Evolutionary conservation across 64 coral and sea anemone genomes (phyloP), one percentile per base, ranked within the genome.

Genomic region (Montipora cactus): DNA sequence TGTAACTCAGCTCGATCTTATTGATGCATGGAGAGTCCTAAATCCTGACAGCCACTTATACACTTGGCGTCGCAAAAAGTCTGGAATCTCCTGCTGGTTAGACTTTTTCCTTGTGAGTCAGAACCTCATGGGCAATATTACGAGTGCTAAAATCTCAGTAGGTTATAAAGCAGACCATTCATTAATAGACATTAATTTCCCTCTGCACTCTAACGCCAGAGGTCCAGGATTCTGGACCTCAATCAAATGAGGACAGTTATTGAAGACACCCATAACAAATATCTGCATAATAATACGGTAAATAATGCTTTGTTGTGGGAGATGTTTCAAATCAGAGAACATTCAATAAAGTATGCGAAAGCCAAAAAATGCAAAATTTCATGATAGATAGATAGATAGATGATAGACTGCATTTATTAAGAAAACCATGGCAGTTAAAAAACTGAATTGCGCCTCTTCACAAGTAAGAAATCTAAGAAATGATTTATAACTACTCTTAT

Each of bases 51-150:
- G 0, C 0, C n/a, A 4, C 5, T 78, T 74, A 90, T 90, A 90
- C 10, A 90, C 88, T 16, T 90, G 88, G 88, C 75, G 57, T 7
- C 74, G 88, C 16, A 90, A 49, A 8, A 44, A 52, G 5, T 75
- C 74, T 12, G 74, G 68, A 47, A 81, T 90, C 12, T 75, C 79
- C 12, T 90, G 89, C 70, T 10, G 61, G 4, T 13, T 81, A 7
- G 89, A 91, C 57, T 74, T 81, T 20, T 91, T 91, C 28, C 47
- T 91, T 28, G 55, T 67, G 7, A 91, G 64, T 4, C 37, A 44
- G 52, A 55, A 9, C 52, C 52, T 55, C 52, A 55, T 6, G 52
- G 5, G 52, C 52, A 55, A 55, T 55, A 55, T 55, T 9, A 6
- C 52, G 52, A 6, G 52, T 55, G 52, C 52, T 55, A 55, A 55